Conservation (phyloP, 2,888 invertebrate genomes). For the Scrobipalpa costella region DNA sequence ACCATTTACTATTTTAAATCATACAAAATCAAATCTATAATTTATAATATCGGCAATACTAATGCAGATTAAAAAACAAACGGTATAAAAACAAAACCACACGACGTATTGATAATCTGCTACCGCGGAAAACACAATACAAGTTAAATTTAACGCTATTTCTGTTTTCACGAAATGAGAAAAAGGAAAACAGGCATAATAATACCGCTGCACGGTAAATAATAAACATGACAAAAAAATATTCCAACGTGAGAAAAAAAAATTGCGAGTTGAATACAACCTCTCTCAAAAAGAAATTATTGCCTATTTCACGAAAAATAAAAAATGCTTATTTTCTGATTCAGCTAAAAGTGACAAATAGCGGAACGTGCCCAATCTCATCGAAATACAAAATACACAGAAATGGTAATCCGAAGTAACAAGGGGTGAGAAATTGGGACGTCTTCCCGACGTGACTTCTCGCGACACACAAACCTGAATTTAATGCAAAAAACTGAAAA, state of each 20-base stretch:
- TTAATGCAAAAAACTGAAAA: not conserved
- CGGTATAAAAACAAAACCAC: too few relatives aligned
- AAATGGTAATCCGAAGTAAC: constrained; percentile 11
- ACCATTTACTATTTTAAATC: too few relatives aligned
- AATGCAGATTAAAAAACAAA: too few relatives aligned
- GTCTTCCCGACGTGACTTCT: constrained; percentile 13
- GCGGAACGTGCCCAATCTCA: constrained; percentile 17
- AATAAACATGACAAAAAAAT: not conserved
- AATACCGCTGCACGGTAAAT: not conserved
- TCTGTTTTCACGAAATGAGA: not conserved
- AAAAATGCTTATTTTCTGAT: constrained; percentile 3
- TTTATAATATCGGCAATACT: too few relatives aligned
- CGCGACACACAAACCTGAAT: constrained; percentile 1
- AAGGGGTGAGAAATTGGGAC: constrained; percentile 9
- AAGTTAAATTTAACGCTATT: constrained; percentile 2
- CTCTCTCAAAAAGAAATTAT: not conserved
- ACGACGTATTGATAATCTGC: not conserved
- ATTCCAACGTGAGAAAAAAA: not conserved
- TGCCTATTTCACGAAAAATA: not conserved
- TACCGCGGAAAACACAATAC: not conserved
- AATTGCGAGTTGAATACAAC: not conserved
- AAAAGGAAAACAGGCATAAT: not conserved
- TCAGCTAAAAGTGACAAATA: constrained; percentile 15
- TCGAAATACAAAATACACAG: constrained; percentile 12
- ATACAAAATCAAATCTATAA: too few relatives aligned